Conservation (phyloP, 1,140 invertebrate species). For the Microplitis demolitor region DNA sequence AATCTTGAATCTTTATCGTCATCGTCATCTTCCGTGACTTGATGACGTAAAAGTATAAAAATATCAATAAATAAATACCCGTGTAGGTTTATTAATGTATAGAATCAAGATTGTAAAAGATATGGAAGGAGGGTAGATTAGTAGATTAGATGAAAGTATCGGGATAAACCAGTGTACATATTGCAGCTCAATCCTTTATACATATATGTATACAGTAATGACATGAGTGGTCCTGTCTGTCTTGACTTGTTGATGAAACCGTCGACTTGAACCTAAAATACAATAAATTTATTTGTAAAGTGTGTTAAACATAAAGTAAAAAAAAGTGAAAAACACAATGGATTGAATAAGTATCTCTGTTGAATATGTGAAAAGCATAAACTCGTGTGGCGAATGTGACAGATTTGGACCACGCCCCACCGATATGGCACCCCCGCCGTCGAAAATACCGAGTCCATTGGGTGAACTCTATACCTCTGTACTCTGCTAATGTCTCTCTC, state of each 20-base stretch:
- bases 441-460: constrained; percentile 15
- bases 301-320: not conserved
- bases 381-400: constrained; percentile 59
- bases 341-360: not conserved
- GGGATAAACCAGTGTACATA: constrained; percentile 16
- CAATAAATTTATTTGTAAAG: no score
- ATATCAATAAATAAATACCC: no score
- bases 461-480: constrained; percentile 4
- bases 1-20: no score
- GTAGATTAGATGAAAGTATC: constrained; percentile 42
- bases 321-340: not conserved
- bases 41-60: no score
- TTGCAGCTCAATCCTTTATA: no score
- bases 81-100: no score
- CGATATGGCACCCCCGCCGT: constrained; percentile 50
- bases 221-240: not conserved
- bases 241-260: no score
- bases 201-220: constrained; percentile 21
- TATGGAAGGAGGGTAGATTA: constrained; percentile 38
- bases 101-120: not conserved
- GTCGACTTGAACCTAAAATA: no score
- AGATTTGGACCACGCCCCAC: constrained; percentile 62
- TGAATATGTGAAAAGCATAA: constrained; percentile 35
- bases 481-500: not conserved
- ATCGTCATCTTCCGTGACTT: no score